Conservation (phyloP, 2,113 vertebrate species). For the Oryzias melastigma region DNA sequence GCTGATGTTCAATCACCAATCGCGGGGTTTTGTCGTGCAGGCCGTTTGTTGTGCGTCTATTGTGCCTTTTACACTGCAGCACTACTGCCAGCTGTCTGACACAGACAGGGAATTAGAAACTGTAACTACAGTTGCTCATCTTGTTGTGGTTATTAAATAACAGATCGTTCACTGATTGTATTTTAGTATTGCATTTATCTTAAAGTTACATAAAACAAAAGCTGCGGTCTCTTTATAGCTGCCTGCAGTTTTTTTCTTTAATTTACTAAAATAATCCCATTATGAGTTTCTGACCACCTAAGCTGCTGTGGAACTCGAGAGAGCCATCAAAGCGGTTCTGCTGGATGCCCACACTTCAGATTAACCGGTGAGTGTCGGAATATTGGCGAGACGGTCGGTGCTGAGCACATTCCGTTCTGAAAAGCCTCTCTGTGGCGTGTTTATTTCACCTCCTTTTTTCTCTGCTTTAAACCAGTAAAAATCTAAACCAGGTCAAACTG, state of each 20-base stretch:
- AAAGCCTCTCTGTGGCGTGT: slow-evolving; percentile 2
- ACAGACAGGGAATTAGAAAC: slow-evolving; percentile 45
- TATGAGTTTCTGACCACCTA: slow-evolving; percentile 36
- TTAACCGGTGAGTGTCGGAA: slow-evolving; percentile 36
- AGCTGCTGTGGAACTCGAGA: slow-evolving; percentile 50
- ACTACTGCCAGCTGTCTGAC: slow-evolving; percentile 56
- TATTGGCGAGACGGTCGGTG: slow-evolving; percentile 18
- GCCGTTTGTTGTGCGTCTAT: slow-evolving; percentile 42
- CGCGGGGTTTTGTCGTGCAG: slow-evolving; percentile 45
- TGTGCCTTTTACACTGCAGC: slow-evolving; percentile 71
- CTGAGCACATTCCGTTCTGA: slow-evolving; percentile 37
- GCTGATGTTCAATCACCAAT: slow-evolving; percentile 57
- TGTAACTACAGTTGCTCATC: slow-evolving; percentile 54
- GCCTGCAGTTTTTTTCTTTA: slow-evolving; percentile 11
- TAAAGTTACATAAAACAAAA: slow-evolving; percentile 13
- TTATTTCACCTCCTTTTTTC: not conserved
- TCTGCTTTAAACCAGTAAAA: not conserved
- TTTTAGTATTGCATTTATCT: slow-evolving; percentile 9
- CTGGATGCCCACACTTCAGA: slow-evolving; percentile 38
- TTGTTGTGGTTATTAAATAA: slow-evolving; percentile 71
- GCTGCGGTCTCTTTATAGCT: not conserved
- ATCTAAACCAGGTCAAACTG: not conserved
- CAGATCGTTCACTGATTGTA: slow-evolving; percentile 35
- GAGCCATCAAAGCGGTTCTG: slow-evolving; percentile 35
- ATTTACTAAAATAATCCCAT: not conserved